Evolutionary conservation across 2,797 vertebrate species (phyloP), one percentile per base, ranked within the genome.

Genomic region (Karalla daura): DNA sequence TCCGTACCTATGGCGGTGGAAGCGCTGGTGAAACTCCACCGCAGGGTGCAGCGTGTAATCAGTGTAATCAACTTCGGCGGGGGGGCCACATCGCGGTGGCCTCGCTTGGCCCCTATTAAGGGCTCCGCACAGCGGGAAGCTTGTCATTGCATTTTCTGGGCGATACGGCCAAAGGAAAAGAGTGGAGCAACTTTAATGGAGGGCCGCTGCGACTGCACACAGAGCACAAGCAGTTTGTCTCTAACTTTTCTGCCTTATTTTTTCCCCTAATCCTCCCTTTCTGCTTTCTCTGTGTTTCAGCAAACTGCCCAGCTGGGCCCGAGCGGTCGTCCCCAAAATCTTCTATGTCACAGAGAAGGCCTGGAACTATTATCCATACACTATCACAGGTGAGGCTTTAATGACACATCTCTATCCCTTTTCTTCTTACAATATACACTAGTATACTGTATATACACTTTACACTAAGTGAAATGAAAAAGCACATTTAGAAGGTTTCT

Each of bases 321-420:
- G 96, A 88, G 97, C 97, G 15, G 96, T 99, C 58, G 97, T 98
- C 62, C 98, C 97, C 14, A 97, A 96, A 86, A 98, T 99, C 56
- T 99, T 99, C 92, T 99, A 99, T 8, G 94, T 99, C 63, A 99
- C 98, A 10, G 97, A 99, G 85, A 99, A 98, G 87, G 97, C 97
- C 12, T 98, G 97, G 97, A 99, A 99, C 93, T 99, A 99, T 70
- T 99, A 99, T 65, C 97, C 97, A 2, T 98, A 98, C 70, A 99
- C 97, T 4, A 94, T 99, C 85, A 99, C 98, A 93, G 98, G 98
- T 99, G 92, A 76, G 2, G 1, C 37, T 53, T 54, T 9, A 8
- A 13, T 33, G 27, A 51, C 7, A 27, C 14, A 13, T 21, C 3
- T 12, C n/a, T n/a, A n/a, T n/a, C n/a, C n/a, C n/a, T n/a, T n/a